Evolutionary conservation across 2,888 invertebrate species (phyloP), one percentile per base, ranked within the genome.

Genomic region (Drosophila cracens): DNA sequence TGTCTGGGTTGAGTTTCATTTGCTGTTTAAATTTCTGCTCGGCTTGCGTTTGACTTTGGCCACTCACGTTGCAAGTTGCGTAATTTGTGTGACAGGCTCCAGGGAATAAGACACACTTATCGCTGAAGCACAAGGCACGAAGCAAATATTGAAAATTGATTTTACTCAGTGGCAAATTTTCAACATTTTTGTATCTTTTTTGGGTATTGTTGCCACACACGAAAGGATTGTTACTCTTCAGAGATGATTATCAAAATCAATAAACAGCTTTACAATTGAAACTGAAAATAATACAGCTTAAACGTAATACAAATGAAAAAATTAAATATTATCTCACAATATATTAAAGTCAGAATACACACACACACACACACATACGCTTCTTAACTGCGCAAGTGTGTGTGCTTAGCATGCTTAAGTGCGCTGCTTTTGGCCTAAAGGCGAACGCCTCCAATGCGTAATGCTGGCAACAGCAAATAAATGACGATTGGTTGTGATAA

Each of bases 401-500:
- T 82, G 75, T 87, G 87, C 68, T 57, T 61, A 61, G 82, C 82
- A 87, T 83, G 79, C 71, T 76, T 68, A 82, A 87, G 79, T 71
- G 67, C 48, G 59, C 40, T 46, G 40, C 46, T 57, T 25, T 29
- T 52, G 52, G 72, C 34, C 40, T 51, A 40, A 59, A 48, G 33
- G 72, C 70, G 34, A 62, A 40, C 33, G 64, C 63, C 61, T 33
- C 27, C 25, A 10, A 27, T 27, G 8, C 51, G 51, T 49, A 40
- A 25, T 46, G 21, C 46, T 46, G 46, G 21, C 46, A 46, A 25
- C 51, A 46, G 61, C 60, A 58, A 79, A 78, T 66, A 77, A 74
- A 79, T 58, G 70, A 53, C 54, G 58, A 38, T 57, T 61, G 57
- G 49, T 11, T 74, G 40, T 63, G 79, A 75, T 75, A 67, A 67